Evolutionary conservation across 2,888 invertebrate species (phyloP).

Genomic region (Smittia aterrima): DNA sequence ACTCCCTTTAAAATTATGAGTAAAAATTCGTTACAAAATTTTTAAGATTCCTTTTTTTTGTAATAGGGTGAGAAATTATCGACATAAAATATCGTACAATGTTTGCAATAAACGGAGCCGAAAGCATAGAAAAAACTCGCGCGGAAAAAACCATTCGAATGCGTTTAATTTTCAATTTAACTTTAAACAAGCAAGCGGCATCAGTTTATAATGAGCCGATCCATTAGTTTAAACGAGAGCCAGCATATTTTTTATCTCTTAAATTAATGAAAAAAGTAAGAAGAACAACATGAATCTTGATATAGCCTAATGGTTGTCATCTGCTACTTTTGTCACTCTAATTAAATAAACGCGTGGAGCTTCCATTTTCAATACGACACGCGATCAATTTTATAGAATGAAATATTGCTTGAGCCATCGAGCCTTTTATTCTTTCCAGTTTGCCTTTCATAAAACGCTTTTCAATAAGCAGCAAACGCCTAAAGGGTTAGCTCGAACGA

Average conservation of each 20-base stretch:
- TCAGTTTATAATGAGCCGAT: not conserved
- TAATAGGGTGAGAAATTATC: slow-evolving; percentile 24
- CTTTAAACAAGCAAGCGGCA: not conserved
- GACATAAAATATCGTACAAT: not conserved
- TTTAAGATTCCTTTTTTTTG: not conserved
- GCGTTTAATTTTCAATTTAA: not conserved
- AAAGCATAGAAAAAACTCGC: not conserved
- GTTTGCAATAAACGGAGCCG: not conserved
- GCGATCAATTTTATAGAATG: slow-evolving; percentile 30
- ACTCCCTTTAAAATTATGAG: slow-evolving; percentile 27
- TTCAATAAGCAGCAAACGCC: slow-evolving; percentile 31
- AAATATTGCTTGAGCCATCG: not conserved
- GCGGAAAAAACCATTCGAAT: not conserved
- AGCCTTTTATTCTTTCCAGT: not conserved
- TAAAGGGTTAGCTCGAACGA: slow-evolving; percentile 35
- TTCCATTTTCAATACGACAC: slow-evolving; percentile 29
- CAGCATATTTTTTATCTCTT: slow-evolving; percentile 13
- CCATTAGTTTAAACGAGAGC: slow-evolving; percentile 16
- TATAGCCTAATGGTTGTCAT: slow-evolving; percentile 35
- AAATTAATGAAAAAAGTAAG: slow-evolving; percentile 7
- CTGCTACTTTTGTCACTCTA: slow-evolving; percentile 42
- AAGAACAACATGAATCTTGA: slow-evolving; percentile 31
- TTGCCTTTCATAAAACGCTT: not conserved
- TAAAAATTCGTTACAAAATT: slow-evolving; percentile 35
- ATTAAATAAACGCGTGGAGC: slow-evolving; percentile 41